Conservation (phyloP, 2,797 vertebrate species). For the Sarcophilus harrisii region DNA sequence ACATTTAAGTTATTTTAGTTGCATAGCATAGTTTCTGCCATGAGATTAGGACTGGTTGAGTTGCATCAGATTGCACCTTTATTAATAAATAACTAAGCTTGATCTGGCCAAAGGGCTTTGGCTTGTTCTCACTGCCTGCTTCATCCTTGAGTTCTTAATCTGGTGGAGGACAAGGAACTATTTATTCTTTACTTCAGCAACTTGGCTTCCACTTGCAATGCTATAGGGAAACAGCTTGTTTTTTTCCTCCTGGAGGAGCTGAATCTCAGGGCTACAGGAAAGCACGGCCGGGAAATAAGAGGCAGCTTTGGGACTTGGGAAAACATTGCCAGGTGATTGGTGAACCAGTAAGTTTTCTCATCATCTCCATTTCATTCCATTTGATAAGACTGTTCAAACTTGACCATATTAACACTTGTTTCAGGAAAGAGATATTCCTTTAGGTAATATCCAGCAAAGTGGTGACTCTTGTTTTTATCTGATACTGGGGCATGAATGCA, state of each 20-base stretch:
- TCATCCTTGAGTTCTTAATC: slow-evolving; percentile 15
- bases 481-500: background rate
- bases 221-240: background rate
- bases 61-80: slow-evolving; percentile 51
- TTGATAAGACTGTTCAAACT: slow-evolving; percentile 13
- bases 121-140: background rate
- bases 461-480: slow-evolving; percentile 35
- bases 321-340: slow-evolving; percentile 54
- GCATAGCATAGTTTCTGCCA: background rate
- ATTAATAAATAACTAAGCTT: slow-evolving; percentile 77
- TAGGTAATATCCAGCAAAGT: slow-evolving; percentile 11
- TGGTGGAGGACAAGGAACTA: background rate
- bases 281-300: rapidly evolving
- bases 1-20: background rate
- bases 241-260: background rate
- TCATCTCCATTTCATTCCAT: background rate
- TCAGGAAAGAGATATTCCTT: slow-evolving; percentile 2
- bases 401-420: background rate
- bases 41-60: slow-evolving; percentile 47
- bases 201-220: background rate
- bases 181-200: background rate
- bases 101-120: slow-evolving; percentile 65
- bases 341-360: slow-evolving; percentile 48
- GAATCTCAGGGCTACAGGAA: background rate
- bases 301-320: background rate